A percentile compares a stretch with the other conserved stretches of the same genome.
Evolutionary conservation across 2,888 invertebrate species (phyloP).

Genomic region (Cyclophora punctaria): DNA sequence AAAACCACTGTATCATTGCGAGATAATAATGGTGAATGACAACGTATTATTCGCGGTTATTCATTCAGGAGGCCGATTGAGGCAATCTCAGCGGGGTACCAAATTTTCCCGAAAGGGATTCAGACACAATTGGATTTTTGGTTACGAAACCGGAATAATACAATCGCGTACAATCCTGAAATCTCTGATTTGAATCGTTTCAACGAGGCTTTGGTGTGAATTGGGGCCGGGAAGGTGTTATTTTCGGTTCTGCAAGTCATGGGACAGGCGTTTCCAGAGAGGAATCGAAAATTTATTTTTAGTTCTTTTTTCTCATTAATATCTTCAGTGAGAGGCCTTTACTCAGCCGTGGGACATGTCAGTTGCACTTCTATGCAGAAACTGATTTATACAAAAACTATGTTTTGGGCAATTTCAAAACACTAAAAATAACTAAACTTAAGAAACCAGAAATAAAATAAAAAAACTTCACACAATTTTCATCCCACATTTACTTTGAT

Average conservation of each 20-base stretch:
- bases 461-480: too few relatives aligned
- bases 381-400: too few relatives aligned
- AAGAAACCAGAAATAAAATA: too few relatives aligned
- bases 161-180: conserved; percentile 71
- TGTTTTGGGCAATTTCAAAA: too few relatives aligned
- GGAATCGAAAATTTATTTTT: too few relatives aligned
- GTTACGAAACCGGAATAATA: conserved; percentile 74
- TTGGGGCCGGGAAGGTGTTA: conserved; percentile 56
- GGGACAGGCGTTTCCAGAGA: too few relatives aligned
- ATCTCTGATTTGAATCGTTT: conserved; percentile 73
- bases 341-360: too few relatives aligned
- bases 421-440: too few relatives aligned
- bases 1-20: conserved; percentile 72
- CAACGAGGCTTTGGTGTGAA: conserved; percentile 63
- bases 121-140: conserved; percentile 72
- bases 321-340: too few relatives aligned
- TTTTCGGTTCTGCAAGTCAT: conserved; percentile 51
- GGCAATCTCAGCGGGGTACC: conserved; percentile 69
- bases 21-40: conserved; percentile 74
- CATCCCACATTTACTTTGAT: too few relatives aligned
- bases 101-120: conserved; percentile 65
- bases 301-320: too few relatives aligned
- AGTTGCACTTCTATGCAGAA: too few relatives aligned
- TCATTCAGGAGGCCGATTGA: conserved; percentile 63
- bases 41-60: conserved; percentile 71